These are phyloP conservation scores for Podarcis muralis DNA, from an alignment of 2,113 vertebrate species.

Conservation along the genomic window DNA sequence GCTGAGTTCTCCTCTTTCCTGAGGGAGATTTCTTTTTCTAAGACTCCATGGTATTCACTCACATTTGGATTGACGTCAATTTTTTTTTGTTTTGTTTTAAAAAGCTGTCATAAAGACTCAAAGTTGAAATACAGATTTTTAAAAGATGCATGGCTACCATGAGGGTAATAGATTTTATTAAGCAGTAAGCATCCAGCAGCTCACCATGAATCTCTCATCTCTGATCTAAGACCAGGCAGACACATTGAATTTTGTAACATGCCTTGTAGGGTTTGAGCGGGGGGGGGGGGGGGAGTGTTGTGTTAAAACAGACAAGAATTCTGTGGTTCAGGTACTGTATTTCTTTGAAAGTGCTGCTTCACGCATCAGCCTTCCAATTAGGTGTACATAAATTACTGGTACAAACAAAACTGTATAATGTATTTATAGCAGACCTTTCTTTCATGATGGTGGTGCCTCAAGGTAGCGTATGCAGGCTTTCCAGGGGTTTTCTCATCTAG, in stretches of 20 bases:
- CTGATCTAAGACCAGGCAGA: background rate
- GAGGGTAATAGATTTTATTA: background rate
- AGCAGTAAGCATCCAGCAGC: background rate
- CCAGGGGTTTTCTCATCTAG: background rate
- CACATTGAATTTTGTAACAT: background rate
- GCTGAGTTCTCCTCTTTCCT: background rate
- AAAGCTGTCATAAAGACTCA: background rate
- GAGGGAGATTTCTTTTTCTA: background rate
- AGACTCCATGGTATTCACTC: background rate
- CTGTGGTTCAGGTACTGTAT: background rate
- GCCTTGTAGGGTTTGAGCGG: background rate
- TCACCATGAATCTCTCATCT: background rate
- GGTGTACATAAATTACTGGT: background rate
- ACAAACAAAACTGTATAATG: background rate
- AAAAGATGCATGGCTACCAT: background rate
- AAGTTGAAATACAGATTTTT: background rate
- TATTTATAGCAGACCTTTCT: background rate
- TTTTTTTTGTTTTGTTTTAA: background rate
- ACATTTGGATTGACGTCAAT: background rate
- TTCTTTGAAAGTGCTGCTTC: background rate
- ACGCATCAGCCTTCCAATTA: background rate
- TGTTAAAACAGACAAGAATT: background rate
- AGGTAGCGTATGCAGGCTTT: background rate
- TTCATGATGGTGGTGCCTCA: background rate
- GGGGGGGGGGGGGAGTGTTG: background rate